phyloP scores from a whole-genome alignment of 92 coral and sea anemone genomes.

The Porites lobata region DNA sequence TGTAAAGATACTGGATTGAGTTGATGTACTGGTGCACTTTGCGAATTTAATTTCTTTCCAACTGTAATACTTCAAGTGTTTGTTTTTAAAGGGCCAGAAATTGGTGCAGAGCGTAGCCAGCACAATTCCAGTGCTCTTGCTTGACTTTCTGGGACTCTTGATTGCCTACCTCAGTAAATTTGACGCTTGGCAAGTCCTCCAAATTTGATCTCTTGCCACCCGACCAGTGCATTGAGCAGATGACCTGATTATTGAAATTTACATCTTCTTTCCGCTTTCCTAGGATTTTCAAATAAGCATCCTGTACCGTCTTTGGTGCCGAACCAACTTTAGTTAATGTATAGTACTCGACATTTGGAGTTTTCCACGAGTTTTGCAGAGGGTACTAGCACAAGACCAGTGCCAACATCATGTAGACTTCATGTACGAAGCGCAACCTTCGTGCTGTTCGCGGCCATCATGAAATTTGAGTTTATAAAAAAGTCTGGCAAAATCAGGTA shows the following conservation, averaged over 20 bases:
- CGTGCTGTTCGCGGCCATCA: conserved; percentile 38
- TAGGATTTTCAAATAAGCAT: conserved; percentile 59
- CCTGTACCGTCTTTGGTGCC: conserved; percentile 28
- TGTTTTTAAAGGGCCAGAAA: conserved; percentile 63
- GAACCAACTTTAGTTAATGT: conserved; percentile 47
- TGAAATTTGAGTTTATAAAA: conserved; percentile 17
- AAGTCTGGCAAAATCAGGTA: conserved; percentile 51
- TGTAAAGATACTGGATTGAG: conserved; percentile 49
- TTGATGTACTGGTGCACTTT: conserved; percentile 48
- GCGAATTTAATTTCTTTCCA: conserved; percentile 38
- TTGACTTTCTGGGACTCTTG: conserved; percentile 1
- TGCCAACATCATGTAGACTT: conserved; percentile 33
- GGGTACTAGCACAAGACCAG: conserved; percentile 61
- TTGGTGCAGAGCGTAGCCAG: conserved; percentile 59
- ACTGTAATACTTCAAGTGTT: conserved; percentile 47
- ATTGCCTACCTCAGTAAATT: conserved; percentile 36
- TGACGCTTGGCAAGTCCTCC: conserved; percentile 46
- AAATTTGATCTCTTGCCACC: not conserved
- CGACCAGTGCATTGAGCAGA: conserved; percentile 49
- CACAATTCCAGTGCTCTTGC: conserved; percentile 69
- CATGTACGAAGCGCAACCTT: conserved; percentile 10
- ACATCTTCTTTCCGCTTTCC: conserved; percentile 46
- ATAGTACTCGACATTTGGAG: conserved; percentile 25
- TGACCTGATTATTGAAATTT: conserved; percentile 62
- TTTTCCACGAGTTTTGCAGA: conserved; percentile 53